Percentiles rank a stretch among this genome's conserved stretches.
Evolutionary conservation across 2,888 invertebrate species (phyloP).

Genomic region (Drosophila rellima): DNA sequence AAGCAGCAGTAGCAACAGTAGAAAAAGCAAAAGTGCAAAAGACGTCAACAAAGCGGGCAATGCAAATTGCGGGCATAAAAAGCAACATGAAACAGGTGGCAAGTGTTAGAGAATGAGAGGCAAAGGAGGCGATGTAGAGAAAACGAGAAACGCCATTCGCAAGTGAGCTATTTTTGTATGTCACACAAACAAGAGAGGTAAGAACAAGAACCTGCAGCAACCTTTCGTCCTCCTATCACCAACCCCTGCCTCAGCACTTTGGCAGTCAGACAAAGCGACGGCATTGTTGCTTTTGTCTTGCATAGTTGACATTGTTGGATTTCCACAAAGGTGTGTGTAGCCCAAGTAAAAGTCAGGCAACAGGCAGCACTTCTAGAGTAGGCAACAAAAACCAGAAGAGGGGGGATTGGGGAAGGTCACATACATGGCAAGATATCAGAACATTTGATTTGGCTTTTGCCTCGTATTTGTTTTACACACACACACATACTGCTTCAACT

Average conservation of each 20-base stretch:
- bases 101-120: not conserved
- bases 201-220: constrained; percentile 10
- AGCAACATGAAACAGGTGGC: constrained; percentile 51
- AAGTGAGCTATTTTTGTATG: constrained; percentile 27
- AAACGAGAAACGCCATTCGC: constrained; percentile 13
- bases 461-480: constrained; percentile 66
- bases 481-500: constrained; percentile 9
- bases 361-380: constrained; percentile 41
- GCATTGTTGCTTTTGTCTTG: constrained; percentile 79
- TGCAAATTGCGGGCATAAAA: constrained; percentile 73
- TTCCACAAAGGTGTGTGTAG: constrained; percentile 77
- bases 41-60: constrained; percentile 63
- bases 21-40: constrained; percentile 70
- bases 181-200: constrained; percentile 19
- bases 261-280: constrained; percentile 74
- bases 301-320: constrained; percentile 80
- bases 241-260: constrained; percentile 25
- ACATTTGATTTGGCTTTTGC: constrained; percentile 77
- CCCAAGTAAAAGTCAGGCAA: constrained; percentile 44
- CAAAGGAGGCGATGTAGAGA: constrained; percentile 15
- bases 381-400: not conserved
- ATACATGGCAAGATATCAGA: constrained; percentile 47
- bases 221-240: not conserved
- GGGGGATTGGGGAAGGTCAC: constrained; percentile 40
- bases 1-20: constrained; percentile 11